These are phyloP conservation scores for Oryzias curvinotus DNA, from an alignment of 2,113 vertebrate species.

Conservation along the genomic window DNA sequence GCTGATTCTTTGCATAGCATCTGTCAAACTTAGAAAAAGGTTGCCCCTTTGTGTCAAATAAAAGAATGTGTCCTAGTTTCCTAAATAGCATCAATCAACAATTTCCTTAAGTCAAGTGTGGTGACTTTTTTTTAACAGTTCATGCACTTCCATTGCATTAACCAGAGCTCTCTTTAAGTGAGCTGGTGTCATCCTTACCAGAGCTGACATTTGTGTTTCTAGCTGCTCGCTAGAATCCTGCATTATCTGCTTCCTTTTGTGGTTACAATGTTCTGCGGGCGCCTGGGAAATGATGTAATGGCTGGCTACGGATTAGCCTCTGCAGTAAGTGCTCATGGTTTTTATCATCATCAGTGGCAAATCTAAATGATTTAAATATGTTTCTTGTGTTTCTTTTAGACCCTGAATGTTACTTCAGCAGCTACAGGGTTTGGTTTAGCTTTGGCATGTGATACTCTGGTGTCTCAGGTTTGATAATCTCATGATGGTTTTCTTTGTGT, in stretches of 20 bases:
- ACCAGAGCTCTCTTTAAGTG: no score
- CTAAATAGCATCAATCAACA: background rate
- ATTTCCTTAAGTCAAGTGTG: background rate
- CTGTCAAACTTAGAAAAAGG: no score
- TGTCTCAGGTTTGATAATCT: constrained; percentile 84
- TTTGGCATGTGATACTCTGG: constrained; percentile 88
- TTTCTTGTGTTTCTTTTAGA: constrained; percentile 69
- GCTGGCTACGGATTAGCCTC: constrained; percentile 86
- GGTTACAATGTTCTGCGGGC: constrained; percentile 91
- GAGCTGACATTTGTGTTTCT: constrained; percentile 19
- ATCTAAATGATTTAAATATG: background rate
- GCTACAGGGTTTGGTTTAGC: constrained; percentile 85
- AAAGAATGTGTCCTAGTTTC: background rate
- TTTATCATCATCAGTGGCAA: background rate
- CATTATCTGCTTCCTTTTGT: constrained; percentile 86
- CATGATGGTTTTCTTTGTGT: background rate
- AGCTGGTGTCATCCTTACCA: background rate
- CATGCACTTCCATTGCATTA: no score
- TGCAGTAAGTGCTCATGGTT: constrained; percentile 72
- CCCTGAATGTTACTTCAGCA: constrained; percentile 83
- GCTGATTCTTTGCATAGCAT: background rate
- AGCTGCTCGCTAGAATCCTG: constrained; percentile 88
- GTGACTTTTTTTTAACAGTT: background rate
- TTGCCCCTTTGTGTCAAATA: background rate
- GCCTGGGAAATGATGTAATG: constrained; percentile 86